Percentiles rank a stretch among this genome's conserved stretches.
These are phyloP conservation scores for Danionella dracula DNA, from an alignment of 2,797 vertebrate species.

Conservation along the genomic window DNA sequence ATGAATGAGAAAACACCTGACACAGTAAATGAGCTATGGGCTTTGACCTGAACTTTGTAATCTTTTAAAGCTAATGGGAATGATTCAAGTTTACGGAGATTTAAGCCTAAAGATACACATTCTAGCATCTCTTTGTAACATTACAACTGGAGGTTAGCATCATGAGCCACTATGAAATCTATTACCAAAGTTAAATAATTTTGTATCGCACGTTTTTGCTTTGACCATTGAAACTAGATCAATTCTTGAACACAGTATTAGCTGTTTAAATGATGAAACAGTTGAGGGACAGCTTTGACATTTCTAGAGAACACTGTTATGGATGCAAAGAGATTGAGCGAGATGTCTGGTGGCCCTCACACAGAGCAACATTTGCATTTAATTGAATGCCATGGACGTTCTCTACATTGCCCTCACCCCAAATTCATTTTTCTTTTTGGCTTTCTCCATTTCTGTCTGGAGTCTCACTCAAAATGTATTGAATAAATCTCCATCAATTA, in stretches of 20 bases:
- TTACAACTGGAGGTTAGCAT: neutral
- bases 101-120: no score
- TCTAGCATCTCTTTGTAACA: neutral
- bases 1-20: conserved; percentile 22
- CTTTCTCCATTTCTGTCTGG: conserved; percentile 20
- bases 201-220: conserved; percentile 22
- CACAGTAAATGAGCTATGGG: conserved; percentile 12
- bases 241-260: conserved; percentile 30
- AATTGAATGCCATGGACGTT: conserved; percentile 32
- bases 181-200: no score
- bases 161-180: no score
- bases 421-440: neutral
- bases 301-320: conserved; percentile 28
- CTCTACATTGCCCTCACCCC: neutral
- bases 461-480: conserved; percentile 14
- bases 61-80: conserved; percentile 13
- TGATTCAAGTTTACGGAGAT: conserved; percentile 13
- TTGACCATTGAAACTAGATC: conserved; percentile 22
- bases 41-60: neutral
- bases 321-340: conserved; percentile 2
- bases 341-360: conserved; percentile 2
- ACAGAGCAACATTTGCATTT: conserved; percentile 31
- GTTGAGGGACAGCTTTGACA: conserved; percentile 43
- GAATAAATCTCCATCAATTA: conserved; percentile 39
- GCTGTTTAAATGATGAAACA: conserved; percentile 20